A percentile compares a stretch with the other conserved stretches of the same genome.
These are phyloP conservation scores for Yoshiicerus persimilis DNA, from an alignment of 1,140 invertebrate species.

Conservation along the genomic window DNA sequence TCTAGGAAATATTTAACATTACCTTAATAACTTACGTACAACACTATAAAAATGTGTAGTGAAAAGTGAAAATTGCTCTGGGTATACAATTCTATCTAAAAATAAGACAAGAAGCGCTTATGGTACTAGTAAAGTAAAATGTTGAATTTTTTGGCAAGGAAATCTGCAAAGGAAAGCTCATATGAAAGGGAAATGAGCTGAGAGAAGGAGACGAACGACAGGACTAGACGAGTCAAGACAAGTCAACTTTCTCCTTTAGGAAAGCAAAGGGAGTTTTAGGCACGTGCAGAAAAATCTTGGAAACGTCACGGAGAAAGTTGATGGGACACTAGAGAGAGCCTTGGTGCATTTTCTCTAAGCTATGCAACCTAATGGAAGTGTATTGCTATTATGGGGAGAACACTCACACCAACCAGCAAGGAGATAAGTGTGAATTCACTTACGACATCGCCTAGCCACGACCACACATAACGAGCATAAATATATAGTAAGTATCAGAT, in stretches of 20 bases:
- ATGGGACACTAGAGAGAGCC: neutral
- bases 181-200: slow-evolving; percentile 9
- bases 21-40: no score
- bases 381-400: neutral
- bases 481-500: no score
- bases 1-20: no score
- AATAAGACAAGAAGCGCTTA: no score
- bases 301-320: neutral
- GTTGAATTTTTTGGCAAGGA: neutral
- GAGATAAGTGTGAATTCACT: neutral
- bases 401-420: neutral
- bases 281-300: slow-evolving; percentile 12
- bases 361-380: neutral
- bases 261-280: neutral
- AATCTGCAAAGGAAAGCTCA: neutral
- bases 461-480: no score
- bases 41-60: no score
- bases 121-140: neutral
- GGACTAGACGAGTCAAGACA: neutral
- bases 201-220: neutral
- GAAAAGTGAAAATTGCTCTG: no score
- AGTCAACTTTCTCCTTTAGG: neutral
- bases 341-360: neutral
- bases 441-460: no score
- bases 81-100: no score